Percentiles rank a stretch among this genome's conserved stretches.
These are phyloP conservation scores for Lasiurus cinereus DNA, from an alignment of 2,113 vertebrate species.

Conservation along the genomic window DNA sequence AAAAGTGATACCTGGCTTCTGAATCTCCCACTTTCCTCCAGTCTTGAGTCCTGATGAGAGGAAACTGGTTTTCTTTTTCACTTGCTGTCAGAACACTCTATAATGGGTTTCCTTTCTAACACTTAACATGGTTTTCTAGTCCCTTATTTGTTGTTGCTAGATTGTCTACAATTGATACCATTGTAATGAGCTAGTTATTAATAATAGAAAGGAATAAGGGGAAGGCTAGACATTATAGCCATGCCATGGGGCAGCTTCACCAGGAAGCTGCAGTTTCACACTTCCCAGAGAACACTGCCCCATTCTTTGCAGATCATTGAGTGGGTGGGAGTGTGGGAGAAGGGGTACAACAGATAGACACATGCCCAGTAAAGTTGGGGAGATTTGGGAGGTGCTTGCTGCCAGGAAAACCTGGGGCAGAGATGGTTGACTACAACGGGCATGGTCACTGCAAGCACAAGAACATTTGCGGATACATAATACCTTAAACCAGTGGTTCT, in stretches of 20 bases:
- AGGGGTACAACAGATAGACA: neutral
- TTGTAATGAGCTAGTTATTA: neutral
- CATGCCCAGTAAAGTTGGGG: neutral
- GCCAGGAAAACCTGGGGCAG: neutral
- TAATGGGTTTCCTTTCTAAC: neutral
- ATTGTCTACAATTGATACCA: neutral
- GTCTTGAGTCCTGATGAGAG: neutral
- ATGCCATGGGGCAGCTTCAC: neutral
- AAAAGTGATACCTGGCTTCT: neutral
- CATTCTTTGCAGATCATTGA: neutral
- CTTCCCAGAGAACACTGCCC: neutral
- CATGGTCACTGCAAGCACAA: neutral
- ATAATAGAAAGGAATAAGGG: neutral
- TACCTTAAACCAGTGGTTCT: no score
- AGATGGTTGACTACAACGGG: neutral
- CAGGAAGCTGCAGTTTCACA: neutral
- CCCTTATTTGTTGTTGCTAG: conserved; percentile 5
- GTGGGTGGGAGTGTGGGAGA: no score
- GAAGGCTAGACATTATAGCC: neutral
- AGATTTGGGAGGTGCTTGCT: neutral
- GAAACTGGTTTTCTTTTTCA: neutral
- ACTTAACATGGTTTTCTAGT: neutral
- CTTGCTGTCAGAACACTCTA: neutral
- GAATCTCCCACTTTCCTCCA: neutral
- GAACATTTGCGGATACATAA: neutral